Conservation (phyloP, 1,140 invertebrate genomes). For the Drosophila littoralis region DNA sequence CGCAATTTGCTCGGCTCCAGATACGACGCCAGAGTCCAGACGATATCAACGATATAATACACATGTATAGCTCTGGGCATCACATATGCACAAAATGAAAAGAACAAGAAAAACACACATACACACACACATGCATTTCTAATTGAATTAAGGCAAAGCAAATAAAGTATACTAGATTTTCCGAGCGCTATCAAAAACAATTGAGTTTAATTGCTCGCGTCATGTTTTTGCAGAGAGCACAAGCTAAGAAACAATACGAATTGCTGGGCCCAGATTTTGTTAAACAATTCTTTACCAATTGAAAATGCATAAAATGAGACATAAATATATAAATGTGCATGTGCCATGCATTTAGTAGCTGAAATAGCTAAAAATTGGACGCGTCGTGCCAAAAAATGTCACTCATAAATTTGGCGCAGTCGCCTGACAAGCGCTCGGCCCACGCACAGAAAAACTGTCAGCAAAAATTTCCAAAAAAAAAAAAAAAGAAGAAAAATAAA, state of each 20-base stretch:
- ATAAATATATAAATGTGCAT: constrained; percentile 12
- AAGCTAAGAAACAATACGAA: constrained; percentile 13
- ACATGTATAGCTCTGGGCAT: constrained; percentile 12
- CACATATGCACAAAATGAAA: constrained; percentile 41
- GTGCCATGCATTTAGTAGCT: constrained; percentile 35
- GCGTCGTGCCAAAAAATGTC: constrained; percentile 69
- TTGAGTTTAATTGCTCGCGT: constrained; percentile 82
- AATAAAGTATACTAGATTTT: constrained; percentile 80
- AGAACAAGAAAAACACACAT: constrained; percentile 4
- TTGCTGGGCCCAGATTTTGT: constrained; percentile 21
- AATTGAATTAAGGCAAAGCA: constrained; percentile 83
- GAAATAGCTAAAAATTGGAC: constrained; percentile 37
- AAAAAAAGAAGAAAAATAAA: constrained; percentile 29
- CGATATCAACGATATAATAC: constrained; percentile 54
- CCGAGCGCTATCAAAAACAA: constrained; percentile 73
- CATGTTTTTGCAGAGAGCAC: constrained; percentile 32
- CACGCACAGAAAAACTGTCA: constrained; percentile 55
- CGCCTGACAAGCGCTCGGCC: constrained; percentile 47
- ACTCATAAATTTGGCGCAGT: constrained; percentile 71
- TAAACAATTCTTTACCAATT: constrained; percentile 41
- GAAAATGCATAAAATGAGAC: constrained; percentile 70
- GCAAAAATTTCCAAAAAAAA: constrained; percentile 39
- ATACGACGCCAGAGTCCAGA: constrained; percentile 56
- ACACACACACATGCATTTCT: constrained; percentile 58
- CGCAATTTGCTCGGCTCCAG: constrained; percentile 73